Conservation (phyloP, 2,113 vertebrate species). For the Rhagologus leucostigma region DNA sequence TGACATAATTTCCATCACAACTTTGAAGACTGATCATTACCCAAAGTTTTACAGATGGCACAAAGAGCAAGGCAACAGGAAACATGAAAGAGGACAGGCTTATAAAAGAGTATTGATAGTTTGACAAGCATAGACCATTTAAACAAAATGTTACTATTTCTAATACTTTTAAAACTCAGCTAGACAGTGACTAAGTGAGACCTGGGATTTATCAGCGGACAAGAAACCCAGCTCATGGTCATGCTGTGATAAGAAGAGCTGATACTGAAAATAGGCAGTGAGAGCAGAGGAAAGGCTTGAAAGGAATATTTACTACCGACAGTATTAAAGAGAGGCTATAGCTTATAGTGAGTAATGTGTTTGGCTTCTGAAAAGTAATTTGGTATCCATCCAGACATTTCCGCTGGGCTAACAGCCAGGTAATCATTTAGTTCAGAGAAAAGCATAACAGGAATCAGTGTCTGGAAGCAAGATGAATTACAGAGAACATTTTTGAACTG, state of each 20-base stretch:
- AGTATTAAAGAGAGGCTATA: neutral
- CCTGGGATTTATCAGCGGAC: neutral
- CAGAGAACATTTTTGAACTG: neutral
- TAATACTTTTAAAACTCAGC: neutral
- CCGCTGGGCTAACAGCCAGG: neutral
- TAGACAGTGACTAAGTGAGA: neutral
- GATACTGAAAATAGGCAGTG: neutral
- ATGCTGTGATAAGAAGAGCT: neutral
- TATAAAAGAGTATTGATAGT: neutral
- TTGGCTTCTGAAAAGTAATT: slow-evolving; percentile 37
- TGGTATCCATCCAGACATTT: slow-evolving; percentile 11
- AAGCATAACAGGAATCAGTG: neutral
- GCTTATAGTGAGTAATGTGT: neutral
- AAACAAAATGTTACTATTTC: neutral
- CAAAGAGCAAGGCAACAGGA: neutral
- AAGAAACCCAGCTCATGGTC: neutral
- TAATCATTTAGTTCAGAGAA: slow-evolving; percentile 1
- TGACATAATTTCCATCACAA: neutral
- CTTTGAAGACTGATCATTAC: neutral
- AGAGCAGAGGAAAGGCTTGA: neutral
- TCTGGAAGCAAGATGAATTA: neutral
- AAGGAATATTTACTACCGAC: neutral
- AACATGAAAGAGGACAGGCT: neutral
- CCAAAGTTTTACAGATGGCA: neutral
- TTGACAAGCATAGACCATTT: neutral